Conservation (phyloP, 2,113 vertebrate genomes). For the Hypocryptadius cinnamomeus region DNA sequence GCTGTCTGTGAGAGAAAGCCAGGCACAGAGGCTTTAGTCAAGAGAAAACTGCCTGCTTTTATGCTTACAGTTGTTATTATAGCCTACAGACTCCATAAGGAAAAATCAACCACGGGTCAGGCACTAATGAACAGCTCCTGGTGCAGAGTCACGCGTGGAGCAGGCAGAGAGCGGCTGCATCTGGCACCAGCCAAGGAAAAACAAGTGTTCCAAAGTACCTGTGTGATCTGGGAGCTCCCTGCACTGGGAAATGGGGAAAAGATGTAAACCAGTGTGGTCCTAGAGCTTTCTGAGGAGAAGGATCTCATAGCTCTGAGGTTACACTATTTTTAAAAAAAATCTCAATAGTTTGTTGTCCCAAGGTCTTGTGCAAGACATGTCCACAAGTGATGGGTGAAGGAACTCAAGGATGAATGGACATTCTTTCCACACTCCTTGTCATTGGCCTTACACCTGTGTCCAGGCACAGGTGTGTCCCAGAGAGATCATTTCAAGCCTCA, state of each 20-base stretch:
- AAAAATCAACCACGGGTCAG: neutral
- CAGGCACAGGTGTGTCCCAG: neutral
- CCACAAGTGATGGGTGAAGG: neutral
- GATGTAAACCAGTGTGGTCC: neutral
- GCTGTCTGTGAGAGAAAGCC: slow-evolving; percentile 78
- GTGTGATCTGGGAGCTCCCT: neutral
- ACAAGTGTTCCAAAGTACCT: neutral
- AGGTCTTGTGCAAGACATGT: neutral
- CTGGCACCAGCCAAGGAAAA: neutral
- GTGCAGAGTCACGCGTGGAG: neutral
- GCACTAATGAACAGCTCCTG: neutral
- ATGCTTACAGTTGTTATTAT: neutral
- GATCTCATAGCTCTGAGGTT: neutral
- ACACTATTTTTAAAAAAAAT: neutral
- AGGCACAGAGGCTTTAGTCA: neutral
- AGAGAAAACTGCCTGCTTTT: neutral
- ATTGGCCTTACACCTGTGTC: neutral
- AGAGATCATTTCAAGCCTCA: neutral
- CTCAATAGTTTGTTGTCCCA: neutral
- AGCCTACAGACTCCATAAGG: neutral
- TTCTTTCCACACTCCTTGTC: neutral
- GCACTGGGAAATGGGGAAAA: neutral
- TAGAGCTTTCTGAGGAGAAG: neutral
- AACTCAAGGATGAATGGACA: neutral
- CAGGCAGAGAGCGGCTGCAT: neutral